Conservation (phyloP, 2,888 invertebrate genomes). For the Teleiodes luculella region DNA sequence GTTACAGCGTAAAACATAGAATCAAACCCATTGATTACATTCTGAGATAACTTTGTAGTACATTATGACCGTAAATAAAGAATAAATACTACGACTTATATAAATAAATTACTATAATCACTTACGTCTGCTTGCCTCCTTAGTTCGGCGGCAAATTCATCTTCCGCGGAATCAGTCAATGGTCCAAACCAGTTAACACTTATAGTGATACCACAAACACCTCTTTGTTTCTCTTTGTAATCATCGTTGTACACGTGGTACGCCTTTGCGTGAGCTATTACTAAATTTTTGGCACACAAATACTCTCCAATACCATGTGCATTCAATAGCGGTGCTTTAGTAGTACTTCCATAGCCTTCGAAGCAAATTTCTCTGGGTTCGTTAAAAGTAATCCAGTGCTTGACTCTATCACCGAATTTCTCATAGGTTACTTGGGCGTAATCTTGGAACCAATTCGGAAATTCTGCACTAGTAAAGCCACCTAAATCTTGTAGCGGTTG, state of each 20-base stretch:
- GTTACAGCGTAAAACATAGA: too few relatives aligned
- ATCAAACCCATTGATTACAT: too few relatives aligned
- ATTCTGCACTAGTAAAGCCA: slow-evolving; percentile 64
- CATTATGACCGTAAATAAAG: too few relatives aligned
- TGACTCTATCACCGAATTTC: slow-evolving; percentile 69
- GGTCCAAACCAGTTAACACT: slow-evolving; percentile 44
- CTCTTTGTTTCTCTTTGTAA: slow-evolving; percentile 38
- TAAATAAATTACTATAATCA: too few relatives aligned
- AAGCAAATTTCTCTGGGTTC: slow-evolving; percentile 68
- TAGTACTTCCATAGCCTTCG: slow-evolving; percentile 58
- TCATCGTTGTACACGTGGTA: slow-evolving; percentile 52
- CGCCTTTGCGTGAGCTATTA: slow-evolving; percentile 73
- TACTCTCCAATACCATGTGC: slow-evolving; percentile 64
- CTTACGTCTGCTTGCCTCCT: slow-evolving; percentile 37
- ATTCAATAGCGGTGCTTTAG: slow-evolving; percentile 44
- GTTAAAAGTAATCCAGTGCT: slow-evolving; percentile 79
- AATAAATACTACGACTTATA: too few relatives aligned
- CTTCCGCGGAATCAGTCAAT: slow-evolving; percentile 41
- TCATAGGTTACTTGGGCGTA: slow-evolving; percentile 65
- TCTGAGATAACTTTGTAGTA: too few relatives aligned
- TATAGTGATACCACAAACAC: slow-evolving; percentile 38
- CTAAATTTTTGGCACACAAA: slow-evolving; percentile 59
- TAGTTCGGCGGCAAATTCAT: slow-evolving; percentile 47
- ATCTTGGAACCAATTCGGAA: slow-evolving; percentile 67
- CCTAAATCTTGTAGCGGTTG: slow-evolving; percentile 74